phyloP scores from a whole-genome alignment of 2,113 vertebrate species.

The Bungarus multicinctus region DNA sequence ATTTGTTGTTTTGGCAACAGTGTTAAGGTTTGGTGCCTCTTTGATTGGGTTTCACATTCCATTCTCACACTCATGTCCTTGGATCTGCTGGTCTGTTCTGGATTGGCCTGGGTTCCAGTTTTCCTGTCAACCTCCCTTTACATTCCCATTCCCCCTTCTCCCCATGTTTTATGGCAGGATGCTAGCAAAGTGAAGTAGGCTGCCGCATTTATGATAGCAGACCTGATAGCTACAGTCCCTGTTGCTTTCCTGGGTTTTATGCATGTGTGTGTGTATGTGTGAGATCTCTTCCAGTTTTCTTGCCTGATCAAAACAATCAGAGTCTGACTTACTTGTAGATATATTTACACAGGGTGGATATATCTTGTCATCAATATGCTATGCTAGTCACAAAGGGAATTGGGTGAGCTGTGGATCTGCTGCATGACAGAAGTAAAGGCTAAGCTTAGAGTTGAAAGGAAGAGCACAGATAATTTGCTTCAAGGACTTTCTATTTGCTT shows the following conservation, averaged over 20 bases:
- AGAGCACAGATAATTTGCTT: too few relatives aligned
- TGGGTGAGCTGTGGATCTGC: neutral
- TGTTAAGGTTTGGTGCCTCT: neutral
- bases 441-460: neutral
- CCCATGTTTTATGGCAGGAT: neutral
- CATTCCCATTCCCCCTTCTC: too few relatives aligned
- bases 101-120: neutral
- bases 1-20: neutral
- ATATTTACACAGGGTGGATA: neutral
- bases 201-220: neutral
- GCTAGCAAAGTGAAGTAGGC: neutral
- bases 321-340: neutral
- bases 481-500: neutral
- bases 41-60: neutral
- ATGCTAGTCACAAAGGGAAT: neutral
- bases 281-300: neutral
- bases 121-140: neutral
- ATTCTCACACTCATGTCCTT: neutral
- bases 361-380: neutral
- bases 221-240: neutral
- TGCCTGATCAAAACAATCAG: neutral
- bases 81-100: neutral
- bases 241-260: neutral
- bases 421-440: neutral
- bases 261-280: too few relatives aligned